Conservation (phyloP, 2,113 vertebrate species). For the Guaruba guarouba region DNA sequence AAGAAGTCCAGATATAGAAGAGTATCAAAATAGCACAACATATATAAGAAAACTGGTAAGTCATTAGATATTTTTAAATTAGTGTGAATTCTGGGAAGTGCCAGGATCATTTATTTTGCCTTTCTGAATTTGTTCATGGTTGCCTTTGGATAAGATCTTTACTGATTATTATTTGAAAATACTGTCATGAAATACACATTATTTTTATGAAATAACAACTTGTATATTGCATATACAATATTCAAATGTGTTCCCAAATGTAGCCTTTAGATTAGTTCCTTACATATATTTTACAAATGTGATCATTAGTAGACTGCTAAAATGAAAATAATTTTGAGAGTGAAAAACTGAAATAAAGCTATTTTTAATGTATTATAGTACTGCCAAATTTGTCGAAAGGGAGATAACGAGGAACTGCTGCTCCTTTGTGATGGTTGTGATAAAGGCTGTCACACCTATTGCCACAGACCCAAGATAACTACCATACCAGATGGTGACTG, state of each 20-base stretch:
- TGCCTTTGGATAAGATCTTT: background rate
- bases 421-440: slow-evolving; percentile 97
- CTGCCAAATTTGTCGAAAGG: slow-evolving; percentile 97
- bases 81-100: background rate
- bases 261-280: slow-evolving; percentile 40
- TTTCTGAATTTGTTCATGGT: background rate
- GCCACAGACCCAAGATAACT: slow-evolving; percentile 96
- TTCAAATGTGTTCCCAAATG: slow-evolving; percentile 1
- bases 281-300: background rate
- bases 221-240: background rate
- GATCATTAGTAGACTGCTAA: background rate
- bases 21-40: background rate
- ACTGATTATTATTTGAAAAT: background rate
- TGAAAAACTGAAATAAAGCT: background rate
- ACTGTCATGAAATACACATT: background rate
- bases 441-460: slow-evolving; percentile 98
- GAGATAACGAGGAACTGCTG: slow-evolving; percentile 96
- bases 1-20: background rate
- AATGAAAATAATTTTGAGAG: background rate
- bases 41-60: background rate
- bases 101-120: background rate
- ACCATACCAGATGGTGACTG: slow-evolving; percentile 97
- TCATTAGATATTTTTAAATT: background rate
- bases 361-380: slow-evolving; percentile 81
- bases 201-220: background rate